phyloP scores from a whole-genome alignment of 2,888 invertebrate species.

The Trichopria drosophilae region DNA sequence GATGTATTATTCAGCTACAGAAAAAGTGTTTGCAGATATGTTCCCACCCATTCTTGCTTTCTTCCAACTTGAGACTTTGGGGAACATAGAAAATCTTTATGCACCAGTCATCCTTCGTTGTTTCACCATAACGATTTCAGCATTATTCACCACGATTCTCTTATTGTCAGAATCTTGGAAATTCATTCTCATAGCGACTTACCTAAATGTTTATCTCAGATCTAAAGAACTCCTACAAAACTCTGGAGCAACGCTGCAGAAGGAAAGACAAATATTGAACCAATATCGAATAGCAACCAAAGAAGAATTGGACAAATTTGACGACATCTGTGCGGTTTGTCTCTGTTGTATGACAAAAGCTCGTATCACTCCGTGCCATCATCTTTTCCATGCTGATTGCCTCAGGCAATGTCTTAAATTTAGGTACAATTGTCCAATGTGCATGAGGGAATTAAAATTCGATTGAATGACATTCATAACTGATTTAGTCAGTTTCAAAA shows the following conservation, averaged over 20 bases:
- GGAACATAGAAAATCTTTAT: slow-evolving; percentile 73
- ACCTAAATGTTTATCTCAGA: slow-evolving; percentile 67
- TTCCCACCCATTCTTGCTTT: slow-evolving; percentile 65
- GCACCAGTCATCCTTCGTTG: slow-evolving; percentile 68
- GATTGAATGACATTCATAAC: no score
- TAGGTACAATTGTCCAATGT: slow-evolving; percentile 74
- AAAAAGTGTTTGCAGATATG: slow-evolving; percentile 71
- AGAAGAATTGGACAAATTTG: slow-evolving; percentile 69
- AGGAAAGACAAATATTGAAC: slow-evolving; percentile 66
- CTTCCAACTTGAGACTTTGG: slow-evolving; percentile 66
- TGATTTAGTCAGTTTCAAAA: no score
- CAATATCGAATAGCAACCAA: slow-evolving; percentile 68
- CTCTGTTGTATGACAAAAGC: slow-evolving; percentile 72
- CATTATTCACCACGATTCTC: slow-evolving; percentile 63
- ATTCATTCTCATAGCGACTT: slow-evolving; percentile 64
- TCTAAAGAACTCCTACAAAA: slow-evolving; percentile 67
- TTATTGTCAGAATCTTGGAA: slow-evolving; percentile 65
- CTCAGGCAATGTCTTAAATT: slow-evolving; percentile 72
- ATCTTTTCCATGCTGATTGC: slow-evolving; percentile 79
- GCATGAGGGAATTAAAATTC: slow-evolving; percentile 69
- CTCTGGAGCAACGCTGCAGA: slow-evolving; percentile 62
- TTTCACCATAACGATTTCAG: slow-evolving; percentile 64
- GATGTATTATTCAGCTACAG: slow-evolving; percentile 72
- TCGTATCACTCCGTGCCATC: slow-evolving; percentile 77
- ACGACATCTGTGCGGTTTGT: slow-evolving; percentile 81